Conservation (phyloP, 2,888 invertebrate species). For the Ochropleura plecta region DNA sequence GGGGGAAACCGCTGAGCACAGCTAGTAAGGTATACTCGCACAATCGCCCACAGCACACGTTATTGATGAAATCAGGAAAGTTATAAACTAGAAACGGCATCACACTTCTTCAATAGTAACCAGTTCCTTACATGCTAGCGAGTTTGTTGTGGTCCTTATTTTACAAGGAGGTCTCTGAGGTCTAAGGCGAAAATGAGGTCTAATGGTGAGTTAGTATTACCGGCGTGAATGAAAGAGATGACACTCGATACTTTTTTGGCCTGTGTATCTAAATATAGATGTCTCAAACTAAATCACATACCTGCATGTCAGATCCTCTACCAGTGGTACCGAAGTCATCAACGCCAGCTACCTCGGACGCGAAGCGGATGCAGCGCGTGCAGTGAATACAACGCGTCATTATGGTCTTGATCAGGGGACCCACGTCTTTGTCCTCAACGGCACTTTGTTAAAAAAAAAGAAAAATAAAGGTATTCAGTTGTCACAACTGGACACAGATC, state of each 20-base stretch:
- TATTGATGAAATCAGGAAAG: not conserved
- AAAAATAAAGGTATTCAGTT: not conserved
- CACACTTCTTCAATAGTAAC: not conserved
- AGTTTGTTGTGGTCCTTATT: not conserved
- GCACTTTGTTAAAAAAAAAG: conserved; percentile 91
- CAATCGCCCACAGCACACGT: not conserved
- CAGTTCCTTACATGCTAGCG: not conserved
- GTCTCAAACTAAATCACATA: conserved; percentile 76
- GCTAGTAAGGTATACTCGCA: too few species aligned
- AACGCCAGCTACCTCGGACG: conserved; percentile 99
- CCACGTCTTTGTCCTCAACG: conserved; percentile 99
- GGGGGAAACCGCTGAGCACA: too few species aligned
- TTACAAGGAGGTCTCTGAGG: not conserved
- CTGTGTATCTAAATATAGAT: not conserved
- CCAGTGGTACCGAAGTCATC: conserved; percentile 99
- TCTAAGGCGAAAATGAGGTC: too few species aligned
- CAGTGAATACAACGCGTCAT: conserved; percentile 99
- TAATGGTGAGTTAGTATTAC: too few species aligned
- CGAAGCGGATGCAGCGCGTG: conserved; percentile 99
- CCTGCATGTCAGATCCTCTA: conserved; percentile 98
- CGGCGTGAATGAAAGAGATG: too few species aligned
- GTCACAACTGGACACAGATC: too few species aligned
- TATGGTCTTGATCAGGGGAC: conserved; percentile 99
- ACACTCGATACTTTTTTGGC: not conserved
- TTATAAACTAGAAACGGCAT: not conserved